Evolutionary conservation across 1,140 invertebrate species (phyloP).

Genomic region (Drosophila parabipectinata): DNA sequence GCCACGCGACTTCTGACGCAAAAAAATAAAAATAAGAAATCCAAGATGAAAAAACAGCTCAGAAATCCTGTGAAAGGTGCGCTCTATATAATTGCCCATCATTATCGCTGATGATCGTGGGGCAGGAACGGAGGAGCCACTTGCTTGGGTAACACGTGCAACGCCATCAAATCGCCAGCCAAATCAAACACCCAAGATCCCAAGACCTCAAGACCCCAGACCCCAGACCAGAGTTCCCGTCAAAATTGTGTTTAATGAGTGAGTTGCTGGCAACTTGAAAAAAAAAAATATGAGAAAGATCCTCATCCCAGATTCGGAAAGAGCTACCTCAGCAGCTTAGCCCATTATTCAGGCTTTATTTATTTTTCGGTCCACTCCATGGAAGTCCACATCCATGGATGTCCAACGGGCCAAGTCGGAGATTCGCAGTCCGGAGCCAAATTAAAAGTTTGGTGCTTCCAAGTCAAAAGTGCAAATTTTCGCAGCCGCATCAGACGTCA

Average conservation of each 20-base stretch:
- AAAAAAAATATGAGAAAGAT: constrained; percentile 2
- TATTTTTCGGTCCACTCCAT: constrained; percentile 57
- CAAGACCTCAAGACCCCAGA: not conserved
- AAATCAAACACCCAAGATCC: constrained; percentile 66
- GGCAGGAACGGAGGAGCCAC: constrained; percentile 50
- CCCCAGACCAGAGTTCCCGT: constrained; percentile 29
- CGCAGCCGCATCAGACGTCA: constrained; percentile 80
- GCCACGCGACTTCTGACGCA: constrained; percentile 45
- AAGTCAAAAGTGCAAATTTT: constrained; percentile 82
- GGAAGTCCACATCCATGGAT: not conserved
- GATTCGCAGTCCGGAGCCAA: constrained; percentile 29
- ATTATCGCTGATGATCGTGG: constrained; percentile 78
- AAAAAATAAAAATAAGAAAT: constrained; percentile 2
- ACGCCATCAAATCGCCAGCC: constrained; percentile 63
- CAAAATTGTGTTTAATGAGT: constrained; percentile 80
- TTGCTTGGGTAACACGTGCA: constrained; percentile 63
- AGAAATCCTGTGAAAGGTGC: constrained; percentile 14
- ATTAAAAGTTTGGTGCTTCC: constrained; percentile 73
- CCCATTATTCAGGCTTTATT: constrained; percentile 81
- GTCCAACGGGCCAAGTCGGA: not conserved
- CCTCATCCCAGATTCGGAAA: not conserved
- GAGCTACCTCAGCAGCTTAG: constrained; percentile 72
- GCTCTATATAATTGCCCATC: constrained; percentile 69
- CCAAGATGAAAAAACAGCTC: constrained; percentile 1
- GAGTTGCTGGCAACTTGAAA: constrained; percentile 30